A percentile compares a stretch with the other conserved stretches of the same genome.
These are phyloP conservation scores for Leptinotarsa lineolata DNA, from an alignment of 1,140 invertebrate genomes.

Conservation along the genomic window DNA sequence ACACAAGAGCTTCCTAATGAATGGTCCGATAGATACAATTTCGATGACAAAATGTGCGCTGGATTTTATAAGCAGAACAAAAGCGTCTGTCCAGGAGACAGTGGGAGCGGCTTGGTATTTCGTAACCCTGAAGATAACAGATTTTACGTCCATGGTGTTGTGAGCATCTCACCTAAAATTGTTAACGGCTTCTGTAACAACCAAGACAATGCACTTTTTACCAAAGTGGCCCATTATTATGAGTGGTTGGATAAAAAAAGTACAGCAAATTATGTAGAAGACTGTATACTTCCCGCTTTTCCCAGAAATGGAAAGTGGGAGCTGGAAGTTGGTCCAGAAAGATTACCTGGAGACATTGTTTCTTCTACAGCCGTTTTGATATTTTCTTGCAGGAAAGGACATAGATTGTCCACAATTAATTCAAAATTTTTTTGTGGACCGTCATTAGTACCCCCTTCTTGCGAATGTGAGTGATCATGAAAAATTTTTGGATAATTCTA, in stretches of 20 bases:
- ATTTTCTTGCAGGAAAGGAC: not conserved
- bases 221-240: conserved; percentile 35
- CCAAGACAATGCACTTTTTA: conserved; percentile 40
- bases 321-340: conserved; percentile 9
- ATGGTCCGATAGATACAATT: conserved; percentile 34
- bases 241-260: conserved; percentile 24
- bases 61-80: conserved; percentile 39
- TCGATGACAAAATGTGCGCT: conserved; percentile 43
- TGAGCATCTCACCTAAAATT: conserved; percentile 29
- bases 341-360: conserved; percentile 12
- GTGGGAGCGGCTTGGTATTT: conserved; percentile 43
- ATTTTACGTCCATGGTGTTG: conserved; percentile 41
- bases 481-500: too few species aligned
- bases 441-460: not conserved
- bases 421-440: not conserved
- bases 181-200: conserved; percentile 34
- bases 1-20: conserved; percentile 30
- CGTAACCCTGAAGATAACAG: conserved; percentile 28
- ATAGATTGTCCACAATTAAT: not conserved
- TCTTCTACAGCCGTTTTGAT: conserved; percentile 12
- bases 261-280: conserved; percentile 12
- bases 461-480: not conserved
- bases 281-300: conserved; percentile 17
- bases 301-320: conserved; percentile 23
- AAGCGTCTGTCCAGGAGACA: conserved; percentile 43